phyloP scores from a whole-genome alignment of 1,140 invertebrate species.

The Eumeta japonica region DNA sequence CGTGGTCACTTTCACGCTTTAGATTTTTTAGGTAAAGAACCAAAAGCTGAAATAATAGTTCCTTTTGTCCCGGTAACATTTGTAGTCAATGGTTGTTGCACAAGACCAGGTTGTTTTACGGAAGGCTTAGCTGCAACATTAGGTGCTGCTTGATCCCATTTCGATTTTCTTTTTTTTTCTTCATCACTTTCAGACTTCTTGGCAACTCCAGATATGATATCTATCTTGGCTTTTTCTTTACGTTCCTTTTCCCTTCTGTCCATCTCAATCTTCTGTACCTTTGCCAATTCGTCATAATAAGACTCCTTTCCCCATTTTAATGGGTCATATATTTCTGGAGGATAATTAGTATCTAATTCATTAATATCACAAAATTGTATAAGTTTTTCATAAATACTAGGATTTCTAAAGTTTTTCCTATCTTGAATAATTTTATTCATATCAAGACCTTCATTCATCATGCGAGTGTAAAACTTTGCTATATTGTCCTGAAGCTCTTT shows the following conservation, averaged over 20 bases:
- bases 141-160: constrained; percentile 84
- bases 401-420: constrained; percentile 92
- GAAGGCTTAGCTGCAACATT: constrained; percentile 52
- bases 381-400: constrained; percentile 95
- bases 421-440: constrained; percentile 89
- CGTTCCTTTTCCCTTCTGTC: constrained; percentile 87
- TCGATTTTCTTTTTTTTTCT: constrained; percentile 79
- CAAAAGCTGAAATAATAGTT: constrained; percentile 86
- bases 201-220: constrained; percentile 64
- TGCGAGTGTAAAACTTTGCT: constrained; percentile 72
- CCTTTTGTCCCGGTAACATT: constrained; percentile 80
- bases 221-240: constrained; percentile 69
- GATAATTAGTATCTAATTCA: constrained; percentile 94
- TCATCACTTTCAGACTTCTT: constrained; percentile 69
- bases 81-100: constrained; percentile 70
- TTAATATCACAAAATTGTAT: constrained; percentile 93
- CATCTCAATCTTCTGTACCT: constrained; percentile 89
- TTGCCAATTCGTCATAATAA: constrained; percentile 88
- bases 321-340: constrained; percentile 88
- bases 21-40: constrained; percentile 78
- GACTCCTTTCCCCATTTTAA: constrained; percentile 89
- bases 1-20: constrained; percentile 49
- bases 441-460: constrained; percentile 74
- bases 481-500: constrained; percentile 82
- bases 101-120: constrained; percentile 62